Evolutionary conservation across 2,797 vertebrate species (phyloP).

Genomic region (Astyanax mexicanus): DNA sequence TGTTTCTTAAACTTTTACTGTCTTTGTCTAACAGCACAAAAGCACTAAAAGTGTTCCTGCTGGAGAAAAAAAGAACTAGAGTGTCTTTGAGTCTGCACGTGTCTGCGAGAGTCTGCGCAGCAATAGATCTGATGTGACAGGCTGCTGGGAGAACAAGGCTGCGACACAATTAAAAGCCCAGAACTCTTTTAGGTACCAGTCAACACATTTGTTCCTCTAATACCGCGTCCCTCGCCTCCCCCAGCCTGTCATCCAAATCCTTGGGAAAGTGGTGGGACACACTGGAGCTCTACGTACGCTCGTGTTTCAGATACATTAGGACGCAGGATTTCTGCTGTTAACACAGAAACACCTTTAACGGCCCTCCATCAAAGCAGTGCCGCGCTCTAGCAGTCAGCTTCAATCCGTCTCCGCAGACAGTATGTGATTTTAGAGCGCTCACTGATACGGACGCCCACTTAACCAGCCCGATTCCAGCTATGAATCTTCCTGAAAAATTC

Average conservation of each 20-base stretch:
- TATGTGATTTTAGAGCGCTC: constrained; percentile 60
- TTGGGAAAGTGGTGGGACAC: neutral
- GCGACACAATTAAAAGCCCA: constrained; percentile 56
- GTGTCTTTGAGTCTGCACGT: constrained; percentile 58
- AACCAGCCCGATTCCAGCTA: constrained; percentile 75
- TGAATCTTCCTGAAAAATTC: constrained; percentile 92
- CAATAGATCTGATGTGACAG: constrained; percentile 49
- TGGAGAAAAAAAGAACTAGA: constrained; percentile 65
- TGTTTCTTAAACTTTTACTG: constrained; percentile 61
- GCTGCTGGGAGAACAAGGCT: constrained; percentile 48
- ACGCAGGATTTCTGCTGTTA: neutral
- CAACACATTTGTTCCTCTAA: constrained; percentile 34
- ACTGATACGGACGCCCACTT: constrained; percentile 60
- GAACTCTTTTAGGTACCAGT: constrained; percentile 59
- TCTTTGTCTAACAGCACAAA: constrained; percentile 63
- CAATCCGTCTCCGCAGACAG: constrained; percentile 61
- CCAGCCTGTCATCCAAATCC: constrained; percentile 22
- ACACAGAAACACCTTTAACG: constrained; percentile 18
- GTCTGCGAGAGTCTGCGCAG: constrained; percentile 33
- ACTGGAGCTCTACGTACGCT: neutral
- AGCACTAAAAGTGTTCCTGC: constrained; percentile 71
- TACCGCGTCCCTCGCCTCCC: constrained; percentile 45
- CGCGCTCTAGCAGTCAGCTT: constrained; percentile 21
- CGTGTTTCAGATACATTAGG: constrained; percentile 40
- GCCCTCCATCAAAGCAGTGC: constrained; percentile 27